Evolutionary conservation across 2,797 vertebrate species (phyloP).

Genomic region (Sebastes steindachneri): DNA sequence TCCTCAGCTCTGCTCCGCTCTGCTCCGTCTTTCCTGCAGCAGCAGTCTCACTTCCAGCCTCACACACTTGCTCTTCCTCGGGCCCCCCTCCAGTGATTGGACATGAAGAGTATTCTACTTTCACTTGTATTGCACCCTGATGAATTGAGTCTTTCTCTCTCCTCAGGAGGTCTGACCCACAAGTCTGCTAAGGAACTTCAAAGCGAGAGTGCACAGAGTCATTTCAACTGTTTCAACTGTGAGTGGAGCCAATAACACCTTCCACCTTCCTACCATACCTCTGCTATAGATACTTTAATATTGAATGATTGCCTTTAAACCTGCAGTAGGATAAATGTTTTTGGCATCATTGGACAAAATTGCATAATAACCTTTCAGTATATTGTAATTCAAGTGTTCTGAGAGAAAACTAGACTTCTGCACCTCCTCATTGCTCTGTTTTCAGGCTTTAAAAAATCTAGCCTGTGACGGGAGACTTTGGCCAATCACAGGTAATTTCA

Average conservation of each 20-base stretch:
- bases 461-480: too few species aligned
- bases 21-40: constrained; percentile 50
- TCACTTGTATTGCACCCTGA: constrained; percentile 65
- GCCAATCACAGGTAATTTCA: too few species aligned
- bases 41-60: constrained; percentile 54
- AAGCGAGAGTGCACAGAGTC: constrained; percentile 61
- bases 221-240: constrained; percentile 54
- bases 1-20: constrained; percentile 45
- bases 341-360: too few species aligned
- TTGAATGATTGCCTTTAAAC: background rate
- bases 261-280: constrained; percentile 14
- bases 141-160: constrained; percentile 72
- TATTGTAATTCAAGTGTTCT: too few species aligned
- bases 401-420: too few species aligned
- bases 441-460: too few species aligned
- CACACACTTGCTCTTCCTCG: constrained; percentile 45
- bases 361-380: too few species aligned
- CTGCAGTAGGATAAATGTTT: too few species aligned
- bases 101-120: constrained; percentile 68
- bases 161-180: constrained; percentile 77
- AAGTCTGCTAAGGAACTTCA: constrained; percentile 74
- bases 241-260: constrained; percentile 34
- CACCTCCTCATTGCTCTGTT: too few species aligned
- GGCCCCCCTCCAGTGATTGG: constrained; percentile 58
- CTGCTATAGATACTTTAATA: constrained; percentile 1